Percentiles rank a stretch among this genome's conserved stretches.
These are phyloP conservation scores for Sternarchorhynchus goeldii DNA, from an alignment of 2,797 vertebrate species.

Conservation along the genomic window DNA sequence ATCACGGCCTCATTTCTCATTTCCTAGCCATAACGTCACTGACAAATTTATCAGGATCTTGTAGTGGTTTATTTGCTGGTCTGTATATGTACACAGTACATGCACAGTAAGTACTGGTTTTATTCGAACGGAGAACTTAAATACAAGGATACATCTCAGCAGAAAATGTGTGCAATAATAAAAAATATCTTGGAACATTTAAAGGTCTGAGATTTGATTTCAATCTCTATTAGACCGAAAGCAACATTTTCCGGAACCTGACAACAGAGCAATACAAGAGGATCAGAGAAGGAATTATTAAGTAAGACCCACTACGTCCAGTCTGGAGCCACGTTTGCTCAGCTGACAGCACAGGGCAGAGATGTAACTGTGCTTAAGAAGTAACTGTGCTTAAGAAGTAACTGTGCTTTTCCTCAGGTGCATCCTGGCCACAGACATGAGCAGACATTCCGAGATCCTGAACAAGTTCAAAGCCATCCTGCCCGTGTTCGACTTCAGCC, in stretches of 20 bases:
- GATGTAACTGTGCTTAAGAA: background rate
- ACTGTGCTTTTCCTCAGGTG: slow-evolving; percentile 64
- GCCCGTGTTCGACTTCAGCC: slow-evolving; percentile 74
- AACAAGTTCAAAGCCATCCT: slow-evolving; percentile 78
- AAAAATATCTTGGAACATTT: no score
- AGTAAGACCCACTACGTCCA: slow-evolving; percentile 61
- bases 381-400: background rate
- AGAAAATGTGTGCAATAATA: no score
- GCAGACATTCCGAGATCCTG: slow-evolving; percentile 78
- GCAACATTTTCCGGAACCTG: slow-evolving; percentile 81
- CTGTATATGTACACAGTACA: no score
- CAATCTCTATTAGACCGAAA: slow-evolving; percentile 68
- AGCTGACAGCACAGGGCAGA: background rate
- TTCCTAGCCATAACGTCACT: background rate
- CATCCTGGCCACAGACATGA: slow-evolving; percentile 81
- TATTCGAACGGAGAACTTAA: no score
- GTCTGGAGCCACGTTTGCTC: background rate
- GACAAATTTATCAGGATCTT: background rate
- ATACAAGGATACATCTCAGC: background rate
- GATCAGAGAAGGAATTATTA: slow-evolving; percentile 80
- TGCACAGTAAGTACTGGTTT: no score
- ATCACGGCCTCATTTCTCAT: background rate
- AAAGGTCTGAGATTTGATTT: background rate
- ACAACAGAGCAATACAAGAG: slow-evolving; percentile 77
- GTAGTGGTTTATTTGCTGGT: background rate